Evolutionary conservation across 2,888 invertebrate genomes (phyloP).

Genomic region (Nasonovia ribisnigri): DNA sequence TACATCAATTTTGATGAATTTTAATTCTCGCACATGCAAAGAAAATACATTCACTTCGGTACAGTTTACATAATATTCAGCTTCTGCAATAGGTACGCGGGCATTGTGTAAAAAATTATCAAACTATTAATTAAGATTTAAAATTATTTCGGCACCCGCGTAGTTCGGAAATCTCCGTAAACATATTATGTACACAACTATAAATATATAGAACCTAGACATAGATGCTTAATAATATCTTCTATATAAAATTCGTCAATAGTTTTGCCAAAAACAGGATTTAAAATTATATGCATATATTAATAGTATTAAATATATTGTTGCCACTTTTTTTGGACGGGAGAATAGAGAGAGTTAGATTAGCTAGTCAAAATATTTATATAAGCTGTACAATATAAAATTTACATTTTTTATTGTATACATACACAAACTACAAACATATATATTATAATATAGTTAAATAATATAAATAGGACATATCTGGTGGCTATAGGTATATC

Average conservation of each 20-base stretch:
- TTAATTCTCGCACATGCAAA: background rate
- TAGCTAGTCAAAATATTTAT: background rate
- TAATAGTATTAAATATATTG: background rate
- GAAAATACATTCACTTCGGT: background rate
- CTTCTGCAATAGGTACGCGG: background rate
- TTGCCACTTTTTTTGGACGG: background rate
- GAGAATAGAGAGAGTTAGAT: background rate
- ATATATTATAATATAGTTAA: background rate
- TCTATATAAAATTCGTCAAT: background rate
- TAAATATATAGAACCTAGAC: background rate
- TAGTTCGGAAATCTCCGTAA: background rate
- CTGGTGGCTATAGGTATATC: background rate
- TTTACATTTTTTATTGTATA: too few species aligned
- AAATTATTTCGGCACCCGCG: background rate
- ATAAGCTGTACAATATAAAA: background rate
- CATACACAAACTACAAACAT: background rate
- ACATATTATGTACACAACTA: background rate
- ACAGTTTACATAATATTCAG: background rate
- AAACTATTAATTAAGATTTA: background rate
- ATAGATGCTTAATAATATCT: background rate
- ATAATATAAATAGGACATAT: background rate
- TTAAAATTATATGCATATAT: background rate
- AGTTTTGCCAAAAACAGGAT: background rate
- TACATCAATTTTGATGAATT: background rate
- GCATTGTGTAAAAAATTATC: background rate